Percentiles rank a stretch among this genome's conserved stretches.
These are phyloP conservation scores for Trialeurodes vaporariorum DNA, from an alignment of 1,140 invertebrate genomes.

Conservation along the genomic window DNA sequence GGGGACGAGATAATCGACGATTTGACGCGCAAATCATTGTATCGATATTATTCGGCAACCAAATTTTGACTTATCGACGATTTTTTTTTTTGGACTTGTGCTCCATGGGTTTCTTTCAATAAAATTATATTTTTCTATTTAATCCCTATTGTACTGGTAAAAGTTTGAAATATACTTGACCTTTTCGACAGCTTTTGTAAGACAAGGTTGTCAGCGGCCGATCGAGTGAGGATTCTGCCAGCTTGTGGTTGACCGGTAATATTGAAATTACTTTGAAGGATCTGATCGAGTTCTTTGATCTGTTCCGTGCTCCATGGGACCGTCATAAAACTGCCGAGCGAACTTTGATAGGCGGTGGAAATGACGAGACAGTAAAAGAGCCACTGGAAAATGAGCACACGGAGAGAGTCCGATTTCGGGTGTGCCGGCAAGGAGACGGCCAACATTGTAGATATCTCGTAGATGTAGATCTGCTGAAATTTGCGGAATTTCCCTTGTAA, in stretches of 20 bases:
- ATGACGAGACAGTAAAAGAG: slow-evolving; percentile 13
- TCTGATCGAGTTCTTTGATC: slow-evolving; percentile 13
- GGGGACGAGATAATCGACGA: too few species aligned
- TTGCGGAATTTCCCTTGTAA: too few species aligned
- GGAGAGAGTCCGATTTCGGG: neutral
- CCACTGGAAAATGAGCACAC: slow-evolving; percentile 8
- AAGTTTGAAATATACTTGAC: slow-evolving; percentile 4
- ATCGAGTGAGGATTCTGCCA: slow-evolving; percentile 15
- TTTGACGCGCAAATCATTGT: too few species aligned
- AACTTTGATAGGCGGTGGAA: slow-evolving; percentile 14
- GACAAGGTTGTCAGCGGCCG: slow-evolving; percentile 5
- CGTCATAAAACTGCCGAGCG: slow-evolving; percentile 17
- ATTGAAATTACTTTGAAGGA: slow-evolving; percentile 10
- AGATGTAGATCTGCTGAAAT: slow-evolving; percentile 6
- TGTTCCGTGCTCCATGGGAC: slow-evolving; percentile 15
- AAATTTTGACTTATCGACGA: too few species aligned
- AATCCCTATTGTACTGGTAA: too few species aligned
- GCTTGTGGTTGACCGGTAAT: slow-evolving; percentile 15
- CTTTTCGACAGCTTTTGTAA: neutral
- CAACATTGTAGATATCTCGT: slow-evolving; percentile 2
- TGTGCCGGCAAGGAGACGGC: slow-evolving; percentile 7
- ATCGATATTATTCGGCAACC: too few species aligned
- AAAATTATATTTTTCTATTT: too few species aligned
- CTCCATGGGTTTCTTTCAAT: neutral
- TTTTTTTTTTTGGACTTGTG: too few species aligned